phyloP scores from a whole-genome alignment of 2,888 invertebrate genomes.

The Latheticus oryzae region DNA sequence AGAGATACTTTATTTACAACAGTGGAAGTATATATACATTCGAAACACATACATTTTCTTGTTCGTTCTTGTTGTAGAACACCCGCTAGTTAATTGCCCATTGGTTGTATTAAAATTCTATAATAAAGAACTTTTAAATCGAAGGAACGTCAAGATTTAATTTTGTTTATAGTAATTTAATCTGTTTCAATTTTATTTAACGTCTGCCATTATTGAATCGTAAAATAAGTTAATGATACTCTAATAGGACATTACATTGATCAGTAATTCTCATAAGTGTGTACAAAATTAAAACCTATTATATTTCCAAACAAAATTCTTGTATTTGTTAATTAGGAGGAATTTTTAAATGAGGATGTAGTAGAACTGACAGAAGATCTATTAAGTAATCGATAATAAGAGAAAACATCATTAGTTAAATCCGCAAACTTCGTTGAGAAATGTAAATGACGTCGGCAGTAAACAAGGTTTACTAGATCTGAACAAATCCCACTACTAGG shows the following conservation, averaged over 20 bases:
- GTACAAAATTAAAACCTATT: slow-evolving; percentile 23
- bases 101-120: slow-evolving; percentile 28
- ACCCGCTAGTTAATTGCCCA: slow-evolving; percentile 15
- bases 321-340: slow-evolving; percentile 18
- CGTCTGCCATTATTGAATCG: slow-evolving; percentile 39
- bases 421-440: slow-evolving; percentile 55
- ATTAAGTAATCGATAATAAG: slow-evolving; percentile 43
- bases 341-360: slow-evolving; percentile 14
- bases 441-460: slow-evolving; percentile 59
- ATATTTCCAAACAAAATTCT: slow-evolving; percentile 12
- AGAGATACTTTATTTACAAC: slow-evolving; percentile 1
- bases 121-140: slow-evolving; percentile 31
- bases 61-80: slow-evolving; percentile 8
- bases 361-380: slow-evolving; percentile 33
- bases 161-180: slow-evolving; percentile 43
- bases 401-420: slow-evolving; percentile 54
- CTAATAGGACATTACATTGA: slow-evolving; percentile 27
- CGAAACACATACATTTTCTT: slow-evolving; percentile 6
- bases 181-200: slow-evolving; percentile 37
- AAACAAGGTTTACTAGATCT: slow-evolving; percentile 60
- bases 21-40: no score
- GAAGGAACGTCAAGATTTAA: slow-evolving; percentile 31
- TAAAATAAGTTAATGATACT: slow-evolving; percentile 37
- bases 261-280: slow-evolving; percentile 17
- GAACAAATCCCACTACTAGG: slow-evolving; percentile 63